Base-by-base conservation (phyloP, 2,113 vertebrate genomes). In the Vulpes vulpes region DNA sequence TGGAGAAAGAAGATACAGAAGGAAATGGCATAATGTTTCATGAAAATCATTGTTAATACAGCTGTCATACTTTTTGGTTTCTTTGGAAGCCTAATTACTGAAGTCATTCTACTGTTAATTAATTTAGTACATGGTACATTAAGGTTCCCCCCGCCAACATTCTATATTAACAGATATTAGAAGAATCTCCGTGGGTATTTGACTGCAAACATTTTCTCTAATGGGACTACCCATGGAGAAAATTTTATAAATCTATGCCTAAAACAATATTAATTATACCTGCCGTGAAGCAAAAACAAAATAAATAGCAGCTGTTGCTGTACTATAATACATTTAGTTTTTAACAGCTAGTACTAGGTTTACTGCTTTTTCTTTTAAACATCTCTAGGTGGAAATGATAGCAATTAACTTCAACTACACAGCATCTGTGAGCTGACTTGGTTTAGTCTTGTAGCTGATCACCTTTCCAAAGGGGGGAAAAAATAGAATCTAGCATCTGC, bases 231-330 rank as follows among this genome's bases (percentile, higher is more conserved):
- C 38, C 20, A 92, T 35, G 71, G 80, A 97, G 97, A 96, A 97
- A 91, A 88, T 79, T 98, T 91, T 95, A 94, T 97, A 95, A 93
- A 95, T 94, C 25, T 91, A 25, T 88, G 38, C 35, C n/a, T 94
- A 80, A 91, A 96, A 91, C 20, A 94, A 81, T 95, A 96, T 97
- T 90, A 95, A 96, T 96, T 95, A n/a, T 95, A 96, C 84, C 55
- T 95, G 20, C 35, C 3, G 0, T 89, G n/a, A 82, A 94, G 19
- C 27, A 96, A 97, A 95, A 92, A 20, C 62, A 95, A 97, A 98
- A 85, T 84, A 91, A 98, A 95, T 84, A 96, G 64, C 30, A 90
- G 59, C n/a, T 69, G 11, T 96, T 76, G 6, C 32, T 88, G 7
- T 73, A 95, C 79, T 79, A 89, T 53, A 96, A 95, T 87, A 19